Evolutionary conservation across 1,140 invertebrate genomes (phyloP).

Genomic region (Asobara japonica): DNA sequence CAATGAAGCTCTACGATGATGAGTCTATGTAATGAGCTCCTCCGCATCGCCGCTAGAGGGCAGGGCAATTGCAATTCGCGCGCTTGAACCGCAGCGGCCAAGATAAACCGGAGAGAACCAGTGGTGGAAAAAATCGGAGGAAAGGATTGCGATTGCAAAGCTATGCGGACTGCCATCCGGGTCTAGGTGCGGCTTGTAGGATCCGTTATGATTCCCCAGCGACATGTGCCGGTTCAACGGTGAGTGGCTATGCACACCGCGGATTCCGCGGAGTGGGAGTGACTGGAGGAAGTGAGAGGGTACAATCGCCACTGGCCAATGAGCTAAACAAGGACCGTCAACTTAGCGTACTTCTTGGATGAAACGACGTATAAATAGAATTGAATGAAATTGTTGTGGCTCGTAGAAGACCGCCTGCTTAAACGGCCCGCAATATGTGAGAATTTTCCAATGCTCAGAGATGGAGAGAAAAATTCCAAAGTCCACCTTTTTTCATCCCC

Average conservation of each 20-base stretch:
- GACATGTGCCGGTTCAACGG: constrained; percentile 39
- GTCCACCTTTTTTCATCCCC: too few species aligned
- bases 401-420: too few species aligned
- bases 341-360: too few species aligned
- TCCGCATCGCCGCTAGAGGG: background rate
- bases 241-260: constrained; percentile 32
- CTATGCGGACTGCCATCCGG: constrained; percentile 47
- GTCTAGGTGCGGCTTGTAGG: constrained; percentile 57
- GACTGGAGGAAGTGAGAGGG: background rate
- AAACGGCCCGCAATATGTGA: too few species aligned
- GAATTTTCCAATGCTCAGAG: too few species aligned
- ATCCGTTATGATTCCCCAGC: constrained; percentile 55
- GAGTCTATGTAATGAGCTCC: background rate
- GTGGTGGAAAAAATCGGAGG: constrained; percentile 13
- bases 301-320: background rate
- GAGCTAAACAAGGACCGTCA: too few species aligned
- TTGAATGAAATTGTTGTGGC: too few species aligned
- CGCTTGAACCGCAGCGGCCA: background rate
- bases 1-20: background rate
- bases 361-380: too few species aligned
- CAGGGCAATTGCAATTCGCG: background rate
- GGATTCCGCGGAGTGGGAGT: background rate
- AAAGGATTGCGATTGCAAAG: constrained; percentile 25
- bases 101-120: background rate
- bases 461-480: too few species aligned